Evolutionary conservation across 2,113 vertebrate genomes (phyloP), one percentile per base, ranked within the genome.

Genomic region (Myxocyprinus asiaticus): DNA sequence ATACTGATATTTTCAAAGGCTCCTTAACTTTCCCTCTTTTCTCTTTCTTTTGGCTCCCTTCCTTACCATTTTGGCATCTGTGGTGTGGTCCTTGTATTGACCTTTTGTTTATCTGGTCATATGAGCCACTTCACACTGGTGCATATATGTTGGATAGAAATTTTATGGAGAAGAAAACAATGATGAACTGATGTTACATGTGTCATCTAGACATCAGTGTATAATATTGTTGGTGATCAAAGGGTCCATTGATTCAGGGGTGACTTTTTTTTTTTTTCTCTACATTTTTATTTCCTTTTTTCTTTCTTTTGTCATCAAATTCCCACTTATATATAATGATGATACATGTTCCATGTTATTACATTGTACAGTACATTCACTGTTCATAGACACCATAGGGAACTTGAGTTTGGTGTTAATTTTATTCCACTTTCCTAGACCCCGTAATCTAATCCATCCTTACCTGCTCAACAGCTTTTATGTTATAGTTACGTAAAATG

Each of bases 161-260:
- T 15, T 55, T 64, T 67, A 0, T 15, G 76, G 48, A 48, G 15
- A 53, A 67, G 22, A 33, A 33, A 33, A 33, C 22, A 33, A 33
- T 33, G 22, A 33, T 73, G 73, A 71, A 15, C 6, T 47, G 12
- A 55, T 22, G 58, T 12, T 59, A 43, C 14, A 15, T 10, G 67
- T 44, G 62, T 68, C 9, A 58, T 61, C 64, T 63, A 68, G 14
- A 68, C 45, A 62, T 66, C 53, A 50, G 0, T 44, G 42, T 62
- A 67, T 43, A 66, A 63, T 7, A 74, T 42, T 63, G 33, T 73
- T n/a, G 67, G 15, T 75, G 77, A 74, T 48, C 66, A 67, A 73
- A 68, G 59, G 77, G 59, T 82, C 72, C 77, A 80, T 84, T 82
- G 66, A 81, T 83, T 85, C 82, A 83, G 84, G 84, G 83, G 71